Conservation (phyloP, 2,888 invertebrate species). For the Lordiphosa fenestrarum region DNA sequence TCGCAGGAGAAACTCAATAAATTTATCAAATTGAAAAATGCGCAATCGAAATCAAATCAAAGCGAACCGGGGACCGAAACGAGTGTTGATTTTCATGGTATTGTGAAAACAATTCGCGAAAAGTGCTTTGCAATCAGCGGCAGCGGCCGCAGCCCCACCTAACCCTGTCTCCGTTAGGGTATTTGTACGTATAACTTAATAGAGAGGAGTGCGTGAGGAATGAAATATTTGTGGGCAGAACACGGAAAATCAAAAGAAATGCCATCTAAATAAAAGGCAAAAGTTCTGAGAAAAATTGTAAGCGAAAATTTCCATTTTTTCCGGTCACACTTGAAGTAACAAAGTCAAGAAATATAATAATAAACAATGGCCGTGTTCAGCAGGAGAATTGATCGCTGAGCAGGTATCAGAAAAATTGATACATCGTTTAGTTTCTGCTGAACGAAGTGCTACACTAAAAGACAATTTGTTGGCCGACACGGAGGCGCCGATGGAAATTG, state of each 20-base stretch:
- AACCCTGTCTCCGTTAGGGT: slow-evolving; percentile 20
- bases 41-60: slow-evolving; percentile 70
- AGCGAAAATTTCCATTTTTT: too few species aligned
- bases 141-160: slow-evolving; percentile 21
- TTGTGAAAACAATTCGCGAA: slow-evolving; percentile 57
- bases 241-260: neutral
- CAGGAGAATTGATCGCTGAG: too few species aligned
- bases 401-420: too few species aligned
- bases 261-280: neutral
- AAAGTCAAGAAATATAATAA: too few species aligned
- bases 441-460: too few species aligned
- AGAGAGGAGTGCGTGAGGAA: slow-evolving; percentile 1
- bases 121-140: slow-evolving; percentile 63
- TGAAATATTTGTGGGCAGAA: neutral
- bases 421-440: too few species aligned
- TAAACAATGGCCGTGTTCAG: too few species aligned
- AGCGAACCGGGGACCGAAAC: slow-evolving; percentile 21
- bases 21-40: slow-evolving; percentile 71
- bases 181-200: neutral
- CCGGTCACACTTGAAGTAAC: too few species aligned
- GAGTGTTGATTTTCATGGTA: slow-evolving; percentile 52
- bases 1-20: slow-evolving; percentile 50
- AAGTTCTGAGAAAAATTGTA: too few species aligned
- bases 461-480: too few species aligned
- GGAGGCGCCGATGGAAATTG: too few species aligned